Evolutionary conservation across 2,113 vertebrate species (phyloP).

Genomic region (Crotophaga sulcirostris): DNA sequence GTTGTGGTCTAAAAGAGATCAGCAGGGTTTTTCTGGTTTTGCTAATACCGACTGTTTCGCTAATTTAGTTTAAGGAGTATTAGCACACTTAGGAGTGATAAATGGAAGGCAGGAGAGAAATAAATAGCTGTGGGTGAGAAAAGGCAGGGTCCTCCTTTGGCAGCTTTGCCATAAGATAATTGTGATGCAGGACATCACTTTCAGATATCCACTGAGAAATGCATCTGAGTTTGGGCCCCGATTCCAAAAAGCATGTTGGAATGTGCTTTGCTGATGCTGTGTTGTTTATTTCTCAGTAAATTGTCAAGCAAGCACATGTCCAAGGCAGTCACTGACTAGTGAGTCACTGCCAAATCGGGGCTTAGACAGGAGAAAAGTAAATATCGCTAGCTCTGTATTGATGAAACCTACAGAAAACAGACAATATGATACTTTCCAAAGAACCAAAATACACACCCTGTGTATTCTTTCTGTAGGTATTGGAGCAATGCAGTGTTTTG

Average conservation of each 20-base stretch:
- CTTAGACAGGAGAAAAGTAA: not conserved
- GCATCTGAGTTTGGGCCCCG: not conserved
- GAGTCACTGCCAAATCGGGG: not conserved
- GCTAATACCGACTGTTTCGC: not conserved
- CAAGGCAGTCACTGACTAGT: not conserved
- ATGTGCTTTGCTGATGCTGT: not conserved
- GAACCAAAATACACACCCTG: not conserved
- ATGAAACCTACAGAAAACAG: not conserved
- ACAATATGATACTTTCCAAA: not conserved
- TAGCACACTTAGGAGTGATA: constrained; percentile 26
- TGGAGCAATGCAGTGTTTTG: not conserved
- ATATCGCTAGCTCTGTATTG: not conserved
- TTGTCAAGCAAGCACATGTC: not conserved
- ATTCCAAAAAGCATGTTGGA: not conserved
- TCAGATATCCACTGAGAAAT: not conserved
- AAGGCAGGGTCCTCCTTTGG: constrained; percentile 20
- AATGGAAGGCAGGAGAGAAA: constrained; percentile 25
- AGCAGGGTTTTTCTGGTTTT: not conserved
- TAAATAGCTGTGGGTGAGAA: constrained; percentile 29
- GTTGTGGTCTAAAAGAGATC: not conserved
- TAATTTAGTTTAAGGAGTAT: constrained; percentile 46
- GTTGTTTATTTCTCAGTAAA: not conserved
- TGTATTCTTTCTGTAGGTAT: not conserved
- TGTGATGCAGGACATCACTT: not conserved
- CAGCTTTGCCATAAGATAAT: constrained; percentile 24